A percentile compares a stretch with the other conserved stretches of the same genome.
phyloP scores from a whole-genome alignment of 2,113 vertebrate species.

The Aplodontia rufa region DNA sequence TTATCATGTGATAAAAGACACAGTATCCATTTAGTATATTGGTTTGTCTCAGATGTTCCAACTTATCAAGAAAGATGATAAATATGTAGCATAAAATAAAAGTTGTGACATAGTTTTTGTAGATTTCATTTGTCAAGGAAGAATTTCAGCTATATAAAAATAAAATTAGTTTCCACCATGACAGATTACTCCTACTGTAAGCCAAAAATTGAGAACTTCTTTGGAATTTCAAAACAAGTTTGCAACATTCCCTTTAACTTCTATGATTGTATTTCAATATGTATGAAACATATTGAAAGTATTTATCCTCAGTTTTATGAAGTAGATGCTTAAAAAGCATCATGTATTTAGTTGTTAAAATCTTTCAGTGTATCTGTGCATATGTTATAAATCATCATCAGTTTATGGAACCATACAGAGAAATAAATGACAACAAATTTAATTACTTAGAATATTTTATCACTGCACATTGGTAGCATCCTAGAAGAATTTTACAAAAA shows the following conservation, averaged over 20 bases:
- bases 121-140: neutral
- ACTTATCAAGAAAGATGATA: neutral
- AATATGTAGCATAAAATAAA: neutral
- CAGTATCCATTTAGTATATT: neutral
- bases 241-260: neutral
- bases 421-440: constrained; percentile 9
- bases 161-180: neutral
- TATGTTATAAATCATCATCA: neutral
- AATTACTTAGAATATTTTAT: constrained; percentile 23
- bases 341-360: neutral
- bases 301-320: constrained; percentile 6
- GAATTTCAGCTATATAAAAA: constrained; percentile 35
- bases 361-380: neutral
- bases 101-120: neutral
- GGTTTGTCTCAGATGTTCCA: neutral
- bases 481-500: neutral
- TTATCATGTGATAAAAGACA: neutral
- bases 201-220: neutral
- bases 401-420: neutral
- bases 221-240: neutral
- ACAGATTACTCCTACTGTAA: neutral
- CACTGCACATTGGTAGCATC: neutral
- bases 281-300: neutral
- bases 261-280: neutral
- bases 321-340: neutral